A percentile compares a stretch with the other conserved stretches of the same genome.
phyloP scores from a whole-genome alignment of 2,797 vertebrate species.

The Sebastes wilsoni region DNA sequence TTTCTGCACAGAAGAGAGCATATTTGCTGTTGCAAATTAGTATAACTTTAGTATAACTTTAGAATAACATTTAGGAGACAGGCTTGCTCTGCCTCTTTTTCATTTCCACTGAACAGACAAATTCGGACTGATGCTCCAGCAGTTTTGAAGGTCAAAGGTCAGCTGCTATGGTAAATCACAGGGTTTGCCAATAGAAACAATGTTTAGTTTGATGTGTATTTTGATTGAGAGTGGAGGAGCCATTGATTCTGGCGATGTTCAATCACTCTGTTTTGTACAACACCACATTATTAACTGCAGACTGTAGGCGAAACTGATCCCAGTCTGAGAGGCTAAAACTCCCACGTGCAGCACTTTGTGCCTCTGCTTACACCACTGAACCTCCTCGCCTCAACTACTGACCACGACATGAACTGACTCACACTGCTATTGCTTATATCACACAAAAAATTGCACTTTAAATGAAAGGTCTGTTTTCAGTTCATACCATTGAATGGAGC shows the following conservation, averaged over 20 bases:
- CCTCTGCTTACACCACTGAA: not conserved
- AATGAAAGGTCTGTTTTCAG: not conserved
- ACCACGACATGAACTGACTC: not conserved
- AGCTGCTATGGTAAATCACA: not conserved
- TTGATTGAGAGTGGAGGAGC: not conserved
- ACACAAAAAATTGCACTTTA: not conserved
- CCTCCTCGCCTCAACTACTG: fast-evolving
- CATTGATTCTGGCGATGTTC: not conserved
- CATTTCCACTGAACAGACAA: not conserved
- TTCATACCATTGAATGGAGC: not conserved
- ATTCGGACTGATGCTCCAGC: not conserved
- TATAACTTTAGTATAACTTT: not conserved
- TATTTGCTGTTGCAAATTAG: not conserved
- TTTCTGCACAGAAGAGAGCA: not conserved
- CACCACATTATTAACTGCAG: not conserved
- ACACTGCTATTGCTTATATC: not conserved
- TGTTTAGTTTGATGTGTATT: too few species aligned
- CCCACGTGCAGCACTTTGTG: not conserved
- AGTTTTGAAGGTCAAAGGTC: not conserved
- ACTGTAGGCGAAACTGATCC: not conserved
- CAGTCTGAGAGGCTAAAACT: not conserved
- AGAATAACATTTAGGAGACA: not conserved
- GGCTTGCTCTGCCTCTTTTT: not conserved
- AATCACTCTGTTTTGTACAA: not conserved
- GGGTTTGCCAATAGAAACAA: not conserved